Conservation (phyloP, 2,888 invertebrate species). For the Leptura quadrifasciata region DNA sequence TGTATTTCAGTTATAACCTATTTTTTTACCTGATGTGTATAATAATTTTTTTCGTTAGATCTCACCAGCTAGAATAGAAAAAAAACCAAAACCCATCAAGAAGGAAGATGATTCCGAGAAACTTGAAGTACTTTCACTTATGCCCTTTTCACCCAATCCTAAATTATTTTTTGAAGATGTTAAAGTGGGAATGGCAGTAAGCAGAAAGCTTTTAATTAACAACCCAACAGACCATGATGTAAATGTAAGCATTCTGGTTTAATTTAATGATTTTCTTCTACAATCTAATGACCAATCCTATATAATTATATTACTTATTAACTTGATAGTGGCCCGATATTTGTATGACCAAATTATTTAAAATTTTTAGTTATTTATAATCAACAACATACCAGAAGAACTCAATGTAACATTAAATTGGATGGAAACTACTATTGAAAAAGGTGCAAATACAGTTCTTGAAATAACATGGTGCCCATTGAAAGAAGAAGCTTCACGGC, state of each 20-base stretch:
- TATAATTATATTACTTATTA: too few relatives aligned
- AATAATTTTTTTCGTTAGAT: conserved; percentile 37
- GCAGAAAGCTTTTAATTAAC: conserved; percentile 76
- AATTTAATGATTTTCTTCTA: not conserved
- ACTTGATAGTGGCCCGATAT: not conserved
- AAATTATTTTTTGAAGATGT: conserved; percentile 83
- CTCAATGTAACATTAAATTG: conserved; percentile 77
- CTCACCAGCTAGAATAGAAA: conserved; percentile 46
- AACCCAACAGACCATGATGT: conserved; percentile 76
- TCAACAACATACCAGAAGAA: conserved; percentile 77
- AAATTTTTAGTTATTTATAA: conserved; percentile 74
- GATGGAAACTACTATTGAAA: conserved; percentile 76
- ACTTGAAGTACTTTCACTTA: conserved; percentile 76
- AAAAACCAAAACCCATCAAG: conserved; percentile 36
- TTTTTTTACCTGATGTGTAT: conserved; percentile 11
- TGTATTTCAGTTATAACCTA: conserved; percentile 13
- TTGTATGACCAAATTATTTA: not conserved
- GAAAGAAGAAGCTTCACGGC: conserved; percentile 78
- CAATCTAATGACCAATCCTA: too few relatives aligned
- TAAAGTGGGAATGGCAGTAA: conserved; percentile 76
- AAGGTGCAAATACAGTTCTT: conserved; percentile 76
- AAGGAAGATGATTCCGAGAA: conserved; percentile 72
- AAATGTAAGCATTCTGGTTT: conserved; percentile 68
- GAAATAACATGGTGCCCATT: conserved; percentile 81
- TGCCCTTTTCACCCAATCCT: conserved; percentile 81